phyloP scores from a whole-genome alignment of 2,888 invertebrate species.

The Platynereis dumerilii region DNA sequence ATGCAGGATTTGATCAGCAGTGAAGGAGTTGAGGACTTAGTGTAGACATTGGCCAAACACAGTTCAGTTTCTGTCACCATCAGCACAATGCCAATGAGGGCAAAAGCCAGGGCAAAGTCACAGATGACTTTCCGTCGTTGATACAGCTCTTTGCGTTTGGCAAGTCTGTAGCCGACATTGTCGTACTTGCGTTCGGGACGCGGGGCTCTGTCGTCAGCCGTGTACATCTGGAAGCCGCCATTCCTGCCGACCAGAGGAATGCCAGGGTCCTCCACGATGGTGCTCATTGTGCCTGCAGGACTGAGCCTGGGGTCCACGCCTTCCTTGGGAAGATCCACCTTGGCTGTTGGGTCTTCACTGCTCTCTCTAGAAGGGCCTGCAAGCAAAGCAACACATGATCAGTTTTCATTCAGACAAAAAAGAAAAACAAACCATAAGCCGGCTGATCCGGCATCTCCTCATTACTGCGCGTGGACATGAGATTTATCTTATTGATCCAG shows the following conservation, averaged over 20 bases:
- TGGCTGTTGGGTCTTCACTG: no score
- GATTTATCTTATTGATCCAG: no score
- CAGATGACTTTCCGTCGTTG: conserved; percentile 48
- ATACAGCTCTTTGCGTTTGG: conserved; percentile 57
- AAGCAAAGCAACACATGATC: no score
- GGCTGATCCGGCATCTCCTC: no score
- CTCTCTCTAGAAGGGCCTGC: no score
- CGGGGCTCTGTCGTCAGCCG: conserved; percentile 18
- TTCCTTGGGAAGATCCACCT: no score
- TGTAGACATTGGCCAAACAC: conserved; percentile 42
- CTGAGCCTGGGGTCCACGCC: not conserved
- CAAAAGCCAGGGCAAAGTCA: conserved; percentile 53
- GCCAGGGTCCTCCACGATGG: conserved; percentile 54
- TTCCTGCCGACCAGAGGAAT: conserved; percentile 58
- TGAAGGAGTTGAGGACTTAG: conserved; percentile 40
- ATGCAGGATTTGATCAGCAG: conserved; percentile 52
- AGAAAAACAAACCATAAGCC: no score
- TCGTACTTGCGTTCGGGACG: conserved; percentile 43
- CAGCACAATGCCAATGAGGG: conserved; percentile 53
- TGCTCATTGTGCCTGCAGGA: conserved; percentile 43
- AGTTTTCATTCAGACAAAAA: no score
- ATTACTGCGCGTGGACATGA: no score
- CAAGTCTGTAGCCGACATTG: conserved; percentile 59
- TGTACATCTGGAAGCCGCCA: conserved; percentile 46
- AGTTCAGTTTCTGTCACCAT: conserved; percentile 60